phyloP scores from a whole-genome alignment of 2,888 invertebrate genomes.

The Chrysolina americana region DNA sequence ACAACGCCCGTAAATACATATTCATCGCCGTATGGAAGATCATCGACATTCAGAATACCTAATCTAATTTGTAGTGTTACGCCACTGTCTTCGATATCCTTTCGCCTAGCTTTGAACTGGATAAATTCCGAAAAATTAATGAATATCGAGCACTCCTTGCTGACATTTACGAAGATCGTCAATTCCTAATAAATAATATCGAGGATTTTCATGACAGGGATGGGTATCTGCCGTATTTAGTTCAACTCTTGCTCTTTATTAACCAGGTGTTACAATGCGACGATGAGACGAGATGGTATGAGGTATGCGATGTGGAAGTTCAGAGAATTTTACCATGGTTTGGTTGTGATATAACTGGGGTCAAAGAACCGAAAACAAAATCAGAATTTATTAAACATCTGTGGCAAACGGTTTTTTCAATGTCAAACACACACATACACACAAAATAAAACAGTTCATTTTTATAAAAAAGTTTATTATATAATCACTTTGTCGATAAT shows the following conservation, averaged over 20 bases:
- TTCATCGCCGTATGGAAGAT: no score
- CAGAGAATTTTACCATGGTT: no score
- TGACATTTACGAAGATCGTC: conserved; percentile 32
- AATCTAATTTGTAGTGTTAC: background rate
- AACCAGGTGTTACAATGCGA: conserved; percentile 15
- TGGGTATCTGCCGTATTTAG: conserved; percentile 55
- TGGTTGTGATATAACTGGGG: no score
- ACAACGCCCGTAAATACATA: no score
- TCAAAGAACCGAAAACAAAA: no score
- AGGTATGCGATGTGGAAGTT: background rate
- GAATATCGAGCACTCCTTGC: conserved; percentile 29
- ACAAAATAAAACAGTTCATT: no score
- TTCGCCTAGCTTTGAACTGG: conserved; percentile 25
- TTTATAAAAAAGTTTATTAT: no score
- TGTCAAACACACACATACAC: no score
- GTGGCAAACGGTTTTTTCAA: no score
- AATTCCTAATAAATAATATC: conserved; percentile 29
- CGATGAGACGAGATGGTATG: background rate
- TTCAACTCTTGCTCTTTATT: conserved; percentile 25
- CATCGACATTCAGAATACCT: no score
- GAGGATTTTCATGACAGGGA: conserved; percentile 53
- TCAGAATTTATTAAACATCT: no score
- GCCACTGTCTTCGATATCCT: conserved; percentile 26
- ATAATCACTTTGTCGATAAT: no score
- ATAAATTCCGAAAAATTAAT: conserved; percentile 31